These are phyloP conservation scores for Dicyrtomina minuta DNA, from an alignment of 2,888 invertebrate genomes.

Conservation along the genomic window DNA sequence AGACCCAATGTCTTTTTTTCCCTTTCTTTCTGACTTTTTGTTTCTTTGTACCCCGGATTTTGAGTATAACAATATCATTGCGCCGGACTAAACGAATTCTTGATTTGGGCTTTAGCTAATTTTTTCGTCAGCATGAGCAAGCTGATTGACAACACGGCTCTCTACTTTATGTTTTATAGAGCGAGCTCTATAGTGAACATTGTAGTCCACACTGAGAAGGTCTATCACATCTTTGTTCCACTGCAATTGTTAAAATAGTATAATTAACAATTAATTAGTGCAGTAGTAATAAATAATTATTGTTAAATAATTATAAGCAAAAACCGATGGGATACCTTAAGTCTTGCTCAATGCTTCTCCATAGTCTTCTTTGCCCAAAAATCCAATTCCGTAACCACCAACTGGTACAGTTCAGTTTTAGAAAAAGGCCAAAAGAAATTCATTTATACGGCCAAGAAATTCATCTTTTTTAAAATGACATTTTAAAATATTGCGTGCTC, in stretches of 20 bases:
- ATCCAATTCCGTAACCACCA: constrained; percentile 75
- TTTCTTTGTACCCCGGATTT: no score
- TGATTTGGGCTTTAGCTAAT: constrained; percentile 43
- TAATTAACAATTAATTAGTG: no score
- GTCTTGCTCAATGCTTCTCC: constrained; percentile 48
- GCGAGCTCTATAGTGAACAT: constrained; percentile 85
- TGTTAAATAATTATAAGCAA: no score
- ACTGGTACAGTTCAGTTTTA: constrained; percentile 72
- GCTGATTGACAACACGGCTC: constrained; percentile 69
- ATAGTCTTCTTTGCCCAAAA: constrained; percentile 73
- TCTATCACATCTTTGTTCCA: constrained; percentile 85
- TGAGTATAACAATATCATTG: constrained; percentile 10
- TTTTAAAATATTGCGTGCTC: constrained; percentile 81
- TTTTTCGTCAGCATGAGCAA: constrained; percentile 69
- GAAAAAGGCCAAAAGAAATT: constrained; percentile 89
- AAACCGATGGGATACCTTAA: no score
- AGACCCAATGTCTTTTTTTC: no score
- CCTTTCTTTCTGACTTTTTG: no score
- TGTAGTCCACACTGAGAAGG: constrained; percentile 77
- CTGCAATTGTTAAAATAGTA: constrained; percentile 60
- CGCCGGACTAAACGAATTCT: constrained; percentile 38
- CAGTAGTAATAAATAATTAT: no score
- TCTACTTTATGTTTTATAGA: constrained; percentile 88
- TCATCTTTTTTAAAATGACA: constrained; percentile 80
- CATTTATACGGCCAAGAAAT: constrained; percentile 90